Conservation (phyloP, 2,797 vertebrate species). For the Rhyacichthys aspro region DNA sequence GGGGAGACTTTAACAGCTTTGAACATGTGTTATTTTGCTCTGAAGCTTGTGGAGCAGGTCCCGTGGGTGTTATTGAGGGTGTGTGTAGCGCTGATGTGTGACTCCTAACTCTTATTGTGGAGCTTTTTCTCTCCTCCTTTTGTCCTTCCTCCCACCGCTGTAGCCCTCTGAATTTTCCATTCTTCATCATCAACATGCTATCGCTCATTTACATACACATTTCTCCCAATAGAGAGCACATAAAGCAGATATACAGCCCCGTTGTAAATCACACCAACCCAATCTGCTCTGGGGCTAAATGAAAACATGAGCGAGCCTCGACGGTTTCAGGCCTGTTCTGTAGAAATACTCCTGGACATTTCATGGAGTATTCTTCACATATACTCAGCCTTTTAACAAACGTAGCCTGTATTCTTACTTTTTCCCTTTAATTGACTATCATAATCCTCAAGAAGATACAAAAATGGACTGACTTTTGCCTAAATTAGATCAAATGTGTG, state of each 20-base stretch:
- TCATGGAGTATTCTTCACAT: neutral
- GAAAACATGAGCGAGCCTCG: conserved; percentile 24
- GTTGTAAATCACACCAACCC: conserved; percentile 49
- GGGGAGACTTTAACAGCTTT: conserved; percentile 38
- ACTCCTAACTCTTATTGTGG: conserved; percentile 25
- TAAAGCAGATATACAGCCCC: conserved; percentile 52
- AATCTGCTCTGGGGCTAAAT: conserved; percentile 43
- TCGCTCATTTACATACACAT: conserved; percentile 65
- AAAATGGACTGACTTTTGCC: too few species aligned
- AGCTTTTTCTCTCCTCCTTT: conserved; percentile 18
- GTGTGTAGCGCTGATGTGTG: conserved; percentile 27
- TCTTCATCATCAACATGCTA: conserved; percentile 51
- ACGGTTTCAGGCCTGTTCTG: neutral
- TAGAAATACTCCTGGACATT: neutral
- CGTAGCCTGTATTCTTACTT: too few species aligned
- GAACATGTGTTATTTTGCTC: conserved; percentile 49
- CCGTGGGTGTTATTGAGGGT: conserved; percentile 28
- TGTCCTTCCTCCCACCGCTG: neutral
- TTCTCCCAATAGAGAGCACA: conserved; percentile 49
- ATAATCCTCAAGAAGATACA: too few species aligned
- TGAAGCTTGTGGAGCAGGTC: conserved; percentile 44
- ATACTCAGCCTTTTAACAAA: too few species aligned
- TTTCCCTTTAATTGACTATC: too few species aligned
- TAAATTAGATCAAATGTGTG: too few species aligned
- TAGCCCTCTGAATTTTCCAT: conserved; percentile 11